Evolutionary conservation across 1,140 invertebrate species (phyloP), one percentile per base, ranked within the genome.

Genomic region (Neodiprion virginianus): DNA sequence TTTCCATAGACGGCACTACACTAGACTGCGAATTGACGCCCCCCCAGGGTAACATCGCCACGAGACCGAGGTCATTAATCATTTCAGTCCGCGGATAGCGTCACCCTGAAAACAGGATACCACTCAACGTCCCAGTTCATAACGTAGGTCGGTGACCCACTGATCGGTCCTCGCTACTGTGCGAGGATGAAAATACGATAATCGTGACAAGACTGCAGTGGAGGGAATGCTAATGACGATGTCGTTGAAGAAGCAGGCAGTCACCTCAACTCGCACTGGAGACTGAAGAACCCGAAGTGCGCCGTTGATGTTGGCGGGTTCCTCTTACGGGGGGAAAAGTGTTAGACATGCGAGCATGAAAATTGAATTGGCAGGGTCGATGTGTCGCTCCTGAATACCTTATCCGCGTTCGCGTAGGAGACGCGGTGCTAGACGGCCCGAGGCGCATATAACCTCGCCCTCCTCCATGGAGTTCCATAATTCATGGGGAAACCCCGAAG

Each of bases 31-130:
- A 78, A 84, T 84, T 81, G 82, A 83, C 83, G 78, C 81, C 78
- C 80, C 28, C 76, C 78, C 40, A 74, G 80, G 77, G 79, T 80
- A 78, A 80, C 79, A 83, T 82, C 81, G 76, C 81, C 80, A 80
- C 81, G 74, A 77, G 78, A 75, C 78, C 66, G 67, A 65, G 67
- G 73, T 76, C 78, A 84, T 85, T 85, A 84, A 83, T 85, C 84
- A 84, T 81, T 80, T 76, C 76, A 74, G 71, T 40, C 76, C 79
- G 77, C 17, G 78, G 82, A 82, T 81, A 84, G 81, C 80, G 83
- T 82, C 76, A 81, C 73, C 77, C 77, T 82, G 78, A 81, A 81
- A 83, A 81, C 82, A 83, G 2, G 28, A 5, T 40, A 40, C 28
- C 70, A 78, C 78, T 82, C 79, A 72, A 78, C 76, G 68, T 50